Evolutionary conservation across 2,797 vertebrate species (phyloP).

Genomic region (Hyperoplus lanceolatus): DNA sequence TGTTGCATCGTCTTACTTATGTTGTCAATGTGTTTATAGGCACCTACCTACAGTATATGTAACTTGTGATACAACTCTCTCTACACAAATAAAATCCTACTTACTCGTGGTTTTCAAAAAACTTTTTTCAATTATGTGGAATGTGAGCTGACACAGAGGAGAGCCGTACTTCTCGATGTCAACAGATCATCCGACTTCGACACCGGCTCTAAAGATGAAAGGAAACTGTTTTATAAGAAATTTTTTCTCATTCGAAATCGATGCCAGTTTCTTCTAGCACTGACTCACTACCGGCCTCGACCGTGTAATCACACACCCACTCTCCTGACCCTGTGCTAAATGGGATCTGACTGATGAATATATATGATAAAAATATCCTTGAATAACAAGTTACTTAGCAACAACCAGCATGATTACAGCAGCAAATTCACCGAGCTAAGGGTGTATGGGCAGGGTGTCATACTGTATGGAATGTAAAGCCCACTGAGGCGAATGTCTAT

Average conservation of each 20-base stretch:
- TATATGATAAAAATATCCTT: conserved; percentile 47
- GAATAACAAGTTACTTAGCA: conserved; percentile 69
- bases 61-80: background rate
- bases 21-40: no score
- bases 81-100: background rate
- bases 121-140: background rate
- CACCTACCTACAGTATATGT: background rate
- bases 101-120: background rate
- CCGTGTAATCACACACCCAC: conserved; percentile 43
- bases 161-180: background rate
- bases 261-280: conserved; percentile 1
- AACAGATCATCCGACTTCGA: background rate
- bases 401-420: conserved; percentile 41
- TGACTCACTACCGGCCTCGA: conserved; percentile 41
- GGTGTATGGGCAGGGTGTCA: background rate
- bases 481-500: no score
- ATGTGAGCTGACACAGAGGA: background rate
- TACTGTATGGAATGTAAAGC: background rate
- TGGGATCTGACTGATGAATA: conserved; percentile 44
- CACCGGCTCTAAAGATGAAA: background rate
- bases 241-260: conserved; percentile 10
- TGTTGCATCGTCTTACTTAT: no score
- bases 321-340: conserved; percentile 55
- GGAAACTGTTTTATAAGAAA: background rate
- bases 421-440: conserved; percentile 26